A percentile compares a stretch with the other conserved stretches of the same genome.
These are phyloP conservation scores for Schizopygopsis malacanthus DNA, from an alignment of 2,797 vertebrate genomes.

Conservation along the genomic window DNA sequence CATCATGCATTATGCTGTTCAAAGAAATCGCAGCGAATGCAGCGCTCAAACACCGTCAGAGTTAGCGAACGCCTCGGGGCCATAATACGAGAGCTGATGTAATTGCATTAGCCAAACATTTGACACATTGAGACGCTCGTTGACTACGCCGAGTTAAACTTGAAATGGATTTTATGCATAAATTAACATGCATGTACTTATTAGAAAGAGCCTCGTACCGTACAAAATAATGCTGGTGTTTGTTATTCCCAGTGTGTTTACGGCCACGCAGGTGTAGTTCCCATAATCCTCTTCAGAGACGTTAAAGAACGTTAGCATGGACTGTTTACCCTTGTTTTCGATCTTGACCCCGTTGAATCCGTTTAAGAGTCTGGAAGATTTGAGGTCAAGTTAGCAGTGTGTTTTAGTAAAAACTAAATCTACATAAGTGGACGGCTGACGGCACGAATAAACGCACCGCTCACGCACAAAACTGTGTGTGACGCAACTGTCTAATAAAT, in stretches of 20 bases:
- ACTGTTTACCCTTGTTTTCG: constrained; percentile 94
- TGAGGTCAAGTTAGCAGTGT: constrained; percentile 39
- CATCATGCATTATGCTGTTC: constrained; percentile 21
- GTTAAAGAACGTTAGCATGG: constrained; percentile 95
- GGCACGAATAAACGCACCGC: not conserved
- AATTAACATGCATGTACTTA: constrained; percentile 30
- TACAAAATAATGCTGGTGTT: constrained; percentile 97
- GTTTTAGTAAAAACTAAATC: not conserved
- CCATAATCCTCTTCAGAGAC: constrained; percentile 97
- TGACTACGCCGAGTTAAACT: constrained; percentile 22
- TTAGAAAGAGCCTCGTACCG: constrained; percentile 76
- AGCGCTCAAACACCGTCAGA: not conserved
- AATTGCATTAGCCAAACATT: constrained; percentile 39
- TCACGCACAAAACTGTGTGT: not conserved
- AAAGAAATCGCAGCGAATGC: not conserved
- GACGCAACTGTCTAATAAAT: not conserved
- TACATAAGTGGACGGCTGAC: not conserved
- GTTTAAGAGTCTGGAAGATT: constrained; percentile 83
- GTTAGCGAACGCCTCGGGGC: constrained; percentile 7
- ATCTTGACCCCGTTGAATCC: constrained; percentile 93
- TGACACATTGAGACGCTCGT: constrained; percentile 33
- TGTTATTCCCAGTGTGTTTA: constrained; percentile 92
- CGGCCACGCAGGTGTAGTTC: constrained; percentile 97
- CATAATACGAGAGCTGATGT: not conserved
- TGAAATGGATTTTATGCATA: constrained; percentile 35